Base-by-base conservation (phyloP, 2,113 vertebrate species). In the Tragelaphus imberbis region DNA sequence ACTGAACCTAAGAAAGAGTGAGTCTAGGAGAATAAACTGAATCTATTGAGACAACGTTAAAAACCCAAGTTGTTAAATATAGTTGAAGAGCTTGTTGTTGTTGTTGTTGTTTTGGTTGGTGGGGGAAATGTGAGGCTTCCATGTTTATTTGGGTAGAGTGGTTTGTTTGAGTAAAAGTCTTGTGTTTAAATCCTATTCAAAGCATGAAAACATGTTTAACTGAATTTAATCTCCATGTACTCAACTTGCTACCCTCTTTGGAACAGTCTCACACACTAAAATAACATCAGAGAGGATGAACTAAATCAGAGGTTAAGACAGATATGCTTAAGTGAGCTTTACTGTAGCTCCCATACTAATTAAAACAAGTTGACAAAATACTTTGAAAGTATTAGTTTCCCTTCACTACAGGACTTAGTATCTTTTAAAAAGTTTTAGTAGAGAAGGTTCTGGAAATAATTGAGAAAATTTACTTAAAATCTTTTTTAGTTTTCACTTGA, bases 141-240 rank as follows among this genome's bases (percentile, higher is more conserved):
- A 3, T 92, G 65, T 97, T 97, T 98, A 88, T 97, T 97, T 97
- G 81, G 61, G 36, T 92, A 88, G 53, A 91, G 11, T 94, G 47
- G 90, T 86, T 97, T 96, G 68, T 59, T n/a, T 82, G 87, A 94
- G 80, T 86, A 94, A 84, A 95, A 94, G 71, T 36, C n/a, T 71
- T 95, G 25, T 65, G 71, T 97, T 95, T 97, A 96, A 96, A 96
- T 44, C 71, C 77, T 87, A 51, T 47, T 95, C 36, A 94, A 84
- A 96, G 75, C 63, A 92, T 71, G 85, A 90, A 96, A 94, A 77
- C 47, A 68, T 87, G 30, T 90, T 95, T 86, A 79, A 90, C 17
- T 65, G 85, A 80, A 88, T 58, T n/a, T 90, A 94, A 96, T 90
- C 10, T 0, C 63, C 15, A 13, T 91, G 85, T 91, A 33, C 59